Evolutionary conservation across 2,888 invertebrate species (phyloP), one percentile per base, ranked within the genome.

Genomic region (Exephanes ischioxanthus): DNA sequence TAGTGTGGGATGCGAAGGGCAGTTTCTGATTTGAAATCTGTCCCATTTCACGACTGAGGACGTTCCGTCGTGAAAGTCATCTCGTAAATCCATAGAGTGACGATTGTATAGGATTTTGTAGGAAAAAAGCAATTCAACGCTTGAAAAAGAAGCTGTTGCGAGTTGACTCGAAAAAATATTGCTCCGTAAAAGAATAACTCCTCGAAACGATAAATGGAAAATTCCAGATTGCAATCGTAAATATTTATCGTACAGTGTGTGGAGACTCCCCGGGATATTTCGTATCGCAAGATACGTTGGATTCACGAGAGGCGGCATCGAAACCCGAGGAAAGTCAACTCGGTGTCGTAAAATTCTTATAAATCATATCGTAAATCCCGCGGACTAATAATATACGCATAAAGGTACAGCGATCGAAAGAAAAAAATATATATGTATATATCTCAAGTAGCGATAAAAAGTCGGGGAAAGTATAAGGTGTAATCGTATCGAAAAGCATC

Each of bases 341-440:
- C 45, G 48, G 9, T 41, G 37, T 83, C 83, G 80, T 85, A 85
- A 85, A 83, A 80, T 76, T 83, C 71, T 76, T 30, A 45, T 51
- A 77, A 72, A 80, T 83, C 61, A 48, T 48, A 33, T 77, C 83
- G 77, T 80, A 83, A 85, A 85, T 85, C 19, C 37, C 51, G n/a
- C 7, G 19, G 51, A 76, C 67, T 83, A 83, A 83, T 83, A 85
- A 83, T 76, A 76, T 82, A 70, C 68, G 22, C 51, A 5, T 45
- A 45, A n/a, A 51, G 30, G 14, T 26, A 70, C 30, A 73, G 53
- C 33, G 48, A 73, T 80, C 37, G 41, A 53, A 30, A 76, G 55
- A 30, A 7, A 33, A 1, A 41, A 61, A 9, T 67, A 41, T 72
- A 71, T 14, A 51, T 33, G 26, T 37, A n/a, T 58, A 14, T 26